phyloP scores from a whole-genome alignment of 1,140 invertebrate genomes.

The Drosophila tani region DNA sequence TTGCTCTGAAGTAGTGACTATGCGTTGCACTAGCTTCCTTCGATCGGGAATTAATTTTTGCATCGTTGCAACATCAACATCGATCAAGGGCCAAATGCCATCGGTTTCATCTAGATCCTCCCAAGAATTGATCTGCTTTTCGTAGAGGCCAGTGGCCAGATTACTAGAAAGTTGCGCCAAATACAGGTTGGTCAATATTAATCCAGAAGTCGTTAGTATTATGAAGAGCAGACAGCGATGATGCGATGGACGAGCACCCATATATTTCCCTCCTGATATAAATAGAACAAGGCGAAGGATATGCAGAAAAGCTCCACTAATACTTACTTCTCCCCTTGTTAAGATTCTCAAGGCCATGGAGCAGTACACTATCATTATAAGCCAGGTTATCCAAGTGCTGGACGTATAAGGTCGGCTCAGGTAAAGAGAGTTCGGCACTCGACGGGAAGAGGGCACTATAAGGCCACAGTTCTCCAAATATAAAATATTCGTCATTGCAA shows the following conservation, averaged over 20 bases:
- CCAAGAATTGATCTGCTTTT: constrained; percentile 54
- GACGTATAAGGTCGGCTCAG: constrained; percentile 35
- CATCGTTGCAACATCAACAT: constrained; percentile 28
- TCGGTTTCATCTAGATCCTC: constrained; percentile 48
- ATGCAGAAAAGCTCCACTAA: constrained; percentile 43
- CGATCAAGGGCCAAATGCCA: constrained; percentile 33
- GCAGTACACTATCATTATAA: constrained; percentile 50
- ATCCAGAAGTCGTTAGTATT: constrained; percentile 41
- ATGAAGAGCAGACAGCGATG: constrained; percentile 37
- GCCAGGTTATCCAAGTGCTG: constrained; percentile 44
- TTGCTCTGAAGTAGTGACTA: constrained; percentile 34
- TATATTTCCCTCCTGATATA: constrained; percentile 20
- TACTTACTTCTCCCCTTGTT: not conserved
- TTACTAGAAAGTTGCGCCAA: constrained; percentile 58
- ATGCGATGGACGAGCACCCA: constrained; percentile 8
- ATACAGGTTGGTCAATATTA: constrained; percentile 65
- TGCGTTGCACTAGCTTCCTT: constrained; percentile 33
- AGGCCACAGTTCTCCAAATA: constrained; percentile 58
- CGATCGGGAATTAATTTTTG: constrained; percentile 42
- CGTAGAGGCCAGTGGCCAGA: constrained; percentile 54
- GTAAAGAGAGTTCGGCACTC: constrained; percentile 48
- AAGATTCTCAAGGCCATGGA: constrained; percentile 42
- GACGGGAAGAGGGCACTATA: constrained; percentile 48
- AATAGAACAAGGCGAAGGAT: constrained; percentile 44
- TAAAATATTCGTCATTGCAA: constrained; percentile 48